Conservation (phyloP, 2,113 vertebrate species). For the Channa argus region DNA sequence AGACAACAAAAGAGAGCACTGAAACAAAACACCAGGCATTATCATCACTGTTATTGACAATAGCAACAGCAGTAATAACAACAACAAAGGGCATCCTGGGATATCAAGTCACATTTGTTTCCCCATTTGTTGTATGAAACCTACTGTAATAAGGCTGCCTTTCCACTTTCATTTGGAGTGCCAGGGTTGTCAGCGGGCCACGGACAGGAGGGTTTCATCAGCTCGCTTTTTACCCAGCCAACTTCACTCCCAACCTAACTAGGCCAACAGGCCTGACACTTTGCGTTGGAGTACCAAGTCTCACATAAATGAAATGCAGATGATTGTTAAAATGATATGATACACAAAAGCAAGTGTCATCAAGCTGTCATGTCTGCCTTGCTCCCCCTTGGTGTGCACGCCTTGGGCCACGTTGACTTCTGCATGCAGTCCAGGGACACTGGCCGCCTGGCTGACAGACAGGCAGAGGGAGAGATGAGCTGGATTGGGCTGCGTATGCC, state of each 20-base stretch:
- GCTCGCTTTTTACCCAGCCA: constrained; percentile 67
- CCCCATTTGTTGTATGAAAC: constrained; percentile 67
- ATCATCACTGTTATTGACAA: constrained; percentile 74
- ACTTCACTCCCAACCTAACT: constrained; percentile 76
- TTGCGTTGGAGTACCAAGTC: constrained; percentile 59
- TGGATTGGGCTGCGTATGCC: constrained; percentile 43
- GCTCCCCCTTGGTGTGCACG: constrained; percentile 69
- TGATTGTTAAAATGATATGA: constrained; percentile 83
- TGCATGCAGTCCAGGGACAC: constrained; percentile 66
- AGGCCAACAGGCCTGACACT: constrained; percentile 81
- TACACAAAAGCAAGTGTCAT: constrained; percentile 81
- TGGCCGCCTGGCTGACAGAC: constrained; percentile 67
- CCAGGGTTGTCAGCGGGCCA: constrained; percentile 69
- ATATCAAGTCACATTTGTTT: constrained; percentile 78
- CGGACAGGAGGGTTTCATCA: constrained; percentile 80
- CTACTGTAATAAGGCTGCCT: constrained; percentile 72
- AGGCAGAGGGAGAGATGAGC: constrained; percentile 65
- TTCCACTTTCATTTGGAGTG: constrained; percentile 75
- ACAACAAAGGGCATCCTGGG: constrained; percentile 72
- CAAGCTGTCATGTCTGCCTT: constrained; percentile 74
- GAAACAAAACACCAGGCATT: constrained; percentile 66
- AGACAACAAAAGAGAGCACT: constrained; percentile 57
- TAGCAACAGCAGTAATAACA: constrained; percentile 70
- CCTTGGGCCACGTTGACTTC: constrained; percentile 66
- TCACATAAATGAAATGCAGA: constrained; percentile 81